Conservation (phyloP, 2,888 invertebrate genomes). For the Helobdella robusta region DNA sequence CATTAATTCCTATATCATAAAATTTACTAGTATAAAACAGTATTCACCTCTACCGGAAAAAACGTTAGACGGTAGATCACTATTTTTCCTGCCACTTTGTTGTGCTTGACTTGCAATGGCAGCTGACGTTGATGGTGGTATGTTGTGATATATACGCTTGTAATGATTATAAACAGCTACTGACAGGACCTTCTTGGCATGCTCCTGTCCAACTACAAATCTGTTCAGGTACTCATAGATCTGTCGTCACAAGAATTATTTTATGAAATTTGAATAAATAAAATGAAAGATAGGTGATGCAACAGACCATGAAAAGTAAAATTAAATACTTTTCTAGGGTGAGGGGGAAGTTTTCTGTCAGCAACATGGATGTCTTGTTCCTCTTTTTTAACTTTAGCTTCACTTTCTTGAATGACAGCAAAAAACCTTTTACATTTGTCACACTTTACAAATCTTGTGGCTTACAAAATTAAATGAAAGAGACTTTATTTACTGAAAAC, state of each 20-base stretch:
- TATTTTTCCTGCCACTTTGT: not conserved
- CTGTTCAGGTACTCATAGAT: slow-evolving; percentile 91
- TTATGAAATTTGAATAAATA: not conserved
- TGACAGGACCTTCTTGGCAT: slow-evolving; percentile 90
- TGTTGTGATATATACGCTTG: slow-evolving; percentile 89
- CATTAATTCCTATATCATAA: too few species aligned
- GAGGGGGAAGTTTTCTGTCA: slow-evolving; percentile 66
- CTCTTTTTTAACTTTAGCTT: slow-evolving; percentile 75
- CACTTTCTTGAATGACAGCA: slow-evolving; percentile 83
- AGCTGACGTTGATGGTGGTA: slow-evolving; percentile 45
- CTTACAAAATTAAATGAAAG: slow-evolving; percentile 53
- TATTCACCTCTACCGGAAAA: slow-evolving; percentile 2
- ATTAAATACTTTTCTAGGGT: slow-evolving; percentile 68
- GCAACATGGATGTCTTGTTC: slow-evolving; percentile 35
- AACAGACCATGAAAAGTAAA: not conserved
- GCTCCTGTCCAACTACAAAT: slow-evolving; percentile 92
- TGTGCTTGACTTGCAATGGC: not conserved
- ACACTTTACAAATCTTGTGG: slow-evolving; percentile 91
- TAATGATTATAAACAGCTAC: slow-evolving; percentile 99
- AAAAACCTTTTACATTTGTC: slow-evolving; percentile 97
- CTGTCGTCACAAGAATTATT: slow-evolving; percentile 46
- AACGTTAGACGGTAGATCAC: not conserved
- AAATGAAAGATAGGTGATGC: not conserved
- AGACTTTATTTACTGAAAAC: not conserved
- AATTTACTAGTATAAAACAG: too few species aligned